Conservation (phyloP, 2,113 vertebrate genomes). For the Perca schrenkii region DNA sequence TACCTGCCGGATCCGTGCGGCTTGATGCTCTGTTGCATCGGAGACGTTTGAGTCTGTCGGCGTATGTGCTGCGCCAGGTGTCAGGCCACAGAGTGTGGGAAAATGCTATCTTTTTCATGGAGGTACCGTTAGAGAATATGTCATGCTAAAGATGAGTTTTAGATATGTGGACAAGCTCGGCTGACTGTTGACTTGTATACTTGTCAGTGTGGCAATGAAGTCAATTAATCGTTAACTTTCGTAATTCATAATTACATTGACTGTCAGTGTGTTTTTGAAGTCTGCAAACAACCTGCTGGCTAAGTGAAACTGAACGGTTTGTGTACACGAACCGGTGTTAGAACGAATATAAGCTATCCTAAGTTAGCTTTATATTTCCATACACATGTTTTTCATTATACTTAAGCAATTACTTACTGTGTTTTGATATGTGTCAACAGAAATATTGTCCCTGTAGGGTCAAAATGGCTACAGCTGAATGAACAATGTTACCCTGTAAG, state of each 20-base stretch:
- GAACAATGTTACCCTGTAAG: not conserved
- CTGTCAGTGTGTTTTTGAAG: not conserved
- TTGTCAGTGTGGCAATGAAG: fast-evolving
- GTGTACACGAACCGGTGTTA: not conserved
- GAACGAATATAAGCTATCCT: not conserved
- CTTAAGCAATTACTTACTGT: too few relatives aligned
- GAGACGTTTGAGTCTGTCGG: constrained; percentile 63
- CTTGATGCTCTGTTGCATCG: constrained; percentile 68
- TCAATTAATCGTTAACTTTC: not conserved
- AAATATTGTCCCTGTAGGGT: not conserved
- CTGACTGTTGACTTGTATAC: too few relatives aligned
- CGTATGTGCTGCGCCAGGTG: constrained; percentile 62
- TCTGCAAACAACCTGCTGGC: not conserved
- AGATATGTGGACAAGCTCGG: not conserved
- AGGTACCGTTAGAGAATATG: constrained; percentile 72
- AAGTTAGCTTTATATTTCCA: not conserved
- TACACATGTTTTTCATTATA: not conserved
- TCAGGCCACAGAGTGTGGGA: constrained; percentile 57
- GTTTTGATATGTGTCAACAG: not conserved
- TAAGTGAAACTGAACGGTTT: not conserved
- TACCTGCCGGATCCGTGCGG: not conserved
- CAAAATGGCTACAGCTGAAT: too few relatives aligned
- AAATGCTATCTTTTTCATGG: constrained; percentile 80
- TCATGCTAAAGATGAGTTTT: not conserved
- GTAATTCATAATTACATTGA: not conserved